Percentiles rank a stretch among this genome's conserved stretches.
These are phyloP conservation scores for Gallinago paraguaiae DNA, from an alignment of 2,113 vertebrate species.

Conservation along the genomic window DNA sequence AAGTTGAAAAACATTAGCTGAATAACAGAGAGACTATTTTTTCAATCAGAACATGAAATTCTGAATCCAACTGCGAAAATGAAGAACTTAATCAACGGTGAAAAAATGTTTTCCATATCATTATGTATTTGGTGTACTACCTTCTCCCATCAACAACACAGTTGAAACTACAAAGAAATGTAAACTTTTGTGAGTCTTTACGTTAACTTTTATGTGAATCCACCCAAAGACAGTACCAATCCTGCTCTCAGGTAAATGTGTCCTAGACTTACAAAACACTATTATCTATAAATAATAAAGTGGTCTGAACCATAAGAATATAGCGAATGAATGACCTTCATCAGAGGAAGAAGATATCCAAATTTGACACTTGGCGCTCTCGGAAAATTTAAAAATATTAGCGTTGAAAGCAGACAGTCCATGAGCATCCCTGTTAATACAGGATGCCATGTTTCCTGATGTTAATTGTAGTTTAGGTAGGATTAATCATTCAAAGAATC, in stretches of 20 bases:
- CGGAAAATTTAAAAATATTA: background rate
- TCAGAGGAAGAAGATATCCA: background rate
- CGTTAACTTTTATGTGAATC: background rate
- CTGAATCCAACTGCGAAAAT: background rate
- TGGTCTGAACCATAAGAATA: background rate
- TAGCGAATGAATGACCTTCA: background rate
- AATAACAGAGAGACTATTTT: background rate
- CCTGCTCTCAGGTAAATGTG: background rate
- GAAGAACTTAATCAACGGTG: background rate
- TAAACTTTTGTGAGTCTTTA: background rate
- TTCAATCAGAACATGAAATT: background rate
- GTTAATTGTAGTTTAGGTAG: background rate
- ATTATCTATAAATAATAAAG: background rate
- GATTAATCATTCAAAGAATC: conserved; percentile 5
- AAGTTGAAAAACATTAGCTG: background rate
- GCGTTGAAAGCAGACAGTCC: background rate
- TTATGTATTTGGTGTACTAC: background rate
- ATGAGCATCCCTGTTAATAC: background rate
- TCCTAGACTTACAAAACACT: background rate
- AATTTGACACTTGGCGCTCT: background rate
- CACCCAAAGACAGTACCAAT: background rate
- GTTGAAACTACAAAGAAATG: background rate
- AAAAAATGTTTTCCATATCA: background rate
- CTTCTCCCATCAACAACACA: background rate
- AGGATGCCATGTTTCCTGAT: background rate